Evolutionary conservation across 2,888 invertebrate genomes (phyloP), one percentile per base, ranked within the genome.

Genomic region (Acrobeloides nanus): DNA sequence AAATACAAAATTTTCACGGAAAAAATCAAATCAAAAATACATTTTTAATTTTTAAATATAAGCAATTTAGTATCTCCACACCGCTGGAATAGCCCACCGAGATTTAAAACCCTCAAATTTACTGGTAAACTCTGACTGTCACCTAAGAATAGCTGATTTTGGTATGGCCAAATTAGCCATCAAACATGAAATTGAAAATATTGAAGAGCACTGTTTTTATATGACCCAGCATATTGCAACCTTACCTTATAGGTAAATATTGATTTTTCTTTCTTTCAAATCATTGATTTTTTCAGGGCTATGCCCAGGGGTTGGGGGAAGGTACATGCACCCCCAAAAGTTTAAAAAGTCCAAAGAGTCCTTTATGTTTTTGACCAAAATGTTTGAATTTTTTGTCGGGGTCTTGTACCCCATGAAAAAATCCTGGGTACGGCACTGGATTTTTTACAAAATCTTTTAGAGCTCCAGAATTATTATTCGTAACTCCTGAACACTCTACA

Each of bases 201-300:
- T 60, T 4, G 68, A 68, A 29, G 68, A 68, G 42, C 64, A 68
- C 43, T 66, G 67, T 46, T 68, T 66, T 46, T 68, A 68, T 49
- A 68, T 68, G 68, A 68, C 67, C 21, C 67, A 68, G 46, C 66
- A 68, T 38, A 64, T 68, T 2, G 65, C 67, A 18, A 68, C 68
- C 1, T 52, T 68, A 0, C 67, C 67, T 2, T 68, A 68, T 51
- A 59, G 55, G 46, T 39, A 29, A 29, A n/a, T n/a, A n/a, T n/a
- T n/a, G n/a, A n/a, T n/a, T n/a, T n/a, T n/a, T n/a, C n/a, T n/a
- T n/a, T n/a, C n/a, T n/a, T 29, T 29, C 29, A 29, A 12, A 29
- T 10, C 29, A 12, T 12, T 29, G 12, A 29, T 12, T 29, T 29
- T 29, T 29, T 10, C 29, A 29, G 29, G 10, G 29, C 29, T 12